Evolutionary conservation across 2,113 vertebrate genomes (phyloP), one percentile per base, ranked within the genome.

Genomic region (Nothobranchius furzeri): DNA sequence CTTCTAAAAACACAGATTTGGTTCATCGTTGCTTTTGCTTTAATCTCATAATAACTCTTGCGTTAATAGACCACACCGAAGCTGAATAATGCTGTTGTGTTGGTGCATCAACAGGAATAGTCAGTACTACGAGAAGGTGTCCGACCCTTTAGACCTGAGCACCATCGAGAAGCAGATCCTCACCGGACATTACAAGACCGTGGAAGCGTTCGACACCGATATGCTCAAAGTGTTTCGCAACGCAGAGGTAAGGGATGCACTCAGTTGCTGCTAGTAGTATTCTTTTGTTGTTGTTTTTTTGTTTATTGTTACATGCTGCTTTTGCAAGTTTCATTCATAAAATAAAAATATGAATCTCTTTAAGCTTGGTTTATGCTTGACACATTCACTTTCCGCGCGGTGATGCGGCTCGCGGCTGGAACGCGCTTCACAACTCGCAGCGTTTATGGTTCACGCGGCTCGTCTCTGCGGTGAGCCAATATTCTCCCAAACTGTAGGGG

Each of bases 181-280:
- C 83, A 96, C 93, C 0, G 98, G 98, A 46, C 94, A 97, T 67
- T 99, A 99, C 73, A 99, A 98, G 88, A 98, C 96, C 0, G 98
- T 97, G 54, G 98, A 99, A 82, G 95, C 96, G 35, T 99, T 99
- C 40, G 98, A 99, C 79, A 92, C 95, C 0, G 98, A 99, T 88
- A 99, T 99, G 98, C 94, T 99, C 65, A 99, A 98, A 90, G 97
- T 99, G 67, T 99, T 99, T 87, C 93, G 96, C 67, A 99, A 99
- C 1, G 95, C 97, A 11, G 97, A 99, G 95, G 98, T 99, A 90
- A 85, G 93, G 78, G 36, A 54, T 55, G 30, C 20, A 30, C 2
- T 30, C 25, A 4, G 10, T 52, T 45, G 25, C 12, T 37, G 4
- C 46, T 14, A 6, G 36, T 53, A 57, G 37, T 43, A 2, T 6